Evolutionary conservation across 1,140 invertebrate species (phyloP).

Genomic region (Leucophenga varia): DNA sequence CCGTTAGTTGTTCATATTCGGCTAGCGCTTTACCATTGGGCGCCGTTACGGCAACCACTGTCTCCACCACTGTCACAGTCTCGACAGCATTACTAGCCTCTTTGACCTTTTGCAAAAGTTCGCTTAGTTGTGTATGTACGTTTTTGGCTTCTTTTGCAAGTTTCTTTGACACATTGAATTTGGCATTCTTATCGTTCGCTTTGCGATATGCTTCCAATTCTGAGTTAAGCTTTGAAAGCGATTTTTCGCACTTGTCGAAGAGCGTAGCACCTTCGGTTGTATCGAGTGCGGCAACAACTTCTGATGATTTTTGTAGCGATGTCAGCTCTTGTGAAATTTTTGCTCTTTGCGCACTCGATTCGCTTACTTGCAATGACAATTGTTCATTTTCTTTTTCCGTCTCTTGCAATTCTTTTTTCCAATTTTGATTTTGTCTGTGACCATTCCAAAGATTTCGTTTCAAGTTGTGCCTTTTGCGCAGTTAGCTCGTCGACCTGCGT

Average conservation of each 20-base stretch:
- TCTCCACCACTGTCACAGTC: conserved; percentile 53
- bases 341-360: conserved; percentile 20
- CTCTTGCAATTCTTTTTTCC: conserved; percentile 24
- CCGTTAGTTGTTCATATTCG: conserved; percentile 56
- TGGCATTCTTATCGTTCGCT: conserved; percentile 45
- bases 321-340: conserved; percentile 42
- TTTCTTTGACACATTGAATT: conserved; percentile 50
- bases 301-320: conserved; percentile 45
- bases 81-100: conserved; percentile 53
- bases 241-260: conserved; percentile 46
- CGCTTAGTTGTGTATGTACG: conserved; percentile 38
- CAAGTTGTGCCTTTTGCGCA: conserved; percentile 62
- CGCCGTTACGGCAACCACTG: conserved; percentile 46
- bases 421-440: conserved; percentile 24
- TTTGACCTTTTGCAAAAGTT: conserved; percentile 56
- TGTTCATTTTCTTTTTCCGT: conserved; percentile 29
- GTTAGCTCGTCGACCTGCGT: conserved; percentile 60
- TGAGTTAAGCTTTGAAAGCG: conserved; percentile 34
- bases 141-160: conserved; percentile 52
- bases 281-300: conserved; percentile 40
- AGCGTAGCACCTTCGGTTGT: conserved; percentile 25
- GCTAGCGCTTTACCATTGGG: conserved; percentile 51
- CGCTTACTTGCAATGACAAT: conserved; percentile 27
- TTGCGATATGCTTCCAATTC: conserved; percentile 49
- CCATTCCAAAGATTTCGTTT: conserved; percentile 13